Evolutionary conservation across 2,888 invertebrate species (phyloP).

Genomic region (Bruchidius siliquastri): DNA sequence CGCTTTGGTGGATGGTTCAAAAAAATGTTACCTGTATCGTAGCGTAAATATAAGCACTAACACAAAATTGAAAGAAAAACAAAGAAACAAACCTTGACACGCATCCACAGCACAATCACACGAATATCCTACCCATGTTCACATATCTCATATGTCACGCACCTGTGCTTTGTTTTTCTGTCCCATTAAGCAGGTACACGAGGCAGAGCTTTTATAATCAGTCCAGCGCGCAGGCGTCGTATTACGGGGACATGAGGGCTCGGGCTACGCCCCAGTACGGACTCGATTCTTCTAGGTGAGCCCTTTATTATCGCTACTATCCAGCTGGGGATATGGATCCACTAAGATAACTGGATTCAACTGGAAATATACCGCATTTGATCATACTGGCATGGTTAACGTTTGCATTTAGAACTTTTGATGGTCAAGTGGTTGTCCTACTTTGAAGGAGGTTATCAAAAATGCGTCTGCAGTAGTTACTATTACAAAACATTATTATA

Average conservation of each 20-base stretch:
- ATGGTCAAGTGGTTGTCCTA: no score
- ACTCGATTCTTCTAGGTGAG: constrained; percentile 48
- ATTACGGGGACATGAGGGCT: constrained; percentile 42
- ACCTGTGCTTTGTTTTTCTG: constrained; percentile 1
- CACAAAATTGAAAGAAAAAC: not conserved
- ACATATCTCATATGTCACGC: not conserved
- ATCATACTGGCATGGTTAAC: not conserved
- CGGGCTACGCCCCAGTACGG: constrained; percentile 36
- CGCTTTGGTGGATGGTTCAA: no score
- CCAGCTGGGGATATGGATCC: not conserved
- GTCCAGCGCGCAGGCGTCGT: constrained; percentile 32
- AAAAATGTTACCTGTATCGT: no score
- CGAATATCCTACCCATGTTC: not conserved
- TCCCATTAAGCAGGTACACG: constrained; percentile 42
- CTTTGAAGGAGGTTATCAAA: no score
- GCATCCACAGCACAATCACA: not conserved
- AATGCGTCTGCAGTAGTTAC: no score
- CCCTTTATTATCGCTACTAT: constrained; percentile 10
- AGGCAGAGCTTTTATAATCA: constrained; percentile 49
- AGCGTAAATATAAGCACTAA: no score
- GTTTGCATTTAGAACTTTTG: no score
- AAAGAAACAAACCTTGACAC: not conserved
- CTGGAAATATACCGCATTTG: not conserved
- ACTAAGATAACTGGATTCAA: no score
- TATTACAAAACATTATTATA: no score